A percentile compares a stretch with the other conserved stretches of the same genome.
Evolutionary conservation across 2,888 invertebrate species (phyloP).

Genomic region (Ormyrus nitidulus): DNA sequence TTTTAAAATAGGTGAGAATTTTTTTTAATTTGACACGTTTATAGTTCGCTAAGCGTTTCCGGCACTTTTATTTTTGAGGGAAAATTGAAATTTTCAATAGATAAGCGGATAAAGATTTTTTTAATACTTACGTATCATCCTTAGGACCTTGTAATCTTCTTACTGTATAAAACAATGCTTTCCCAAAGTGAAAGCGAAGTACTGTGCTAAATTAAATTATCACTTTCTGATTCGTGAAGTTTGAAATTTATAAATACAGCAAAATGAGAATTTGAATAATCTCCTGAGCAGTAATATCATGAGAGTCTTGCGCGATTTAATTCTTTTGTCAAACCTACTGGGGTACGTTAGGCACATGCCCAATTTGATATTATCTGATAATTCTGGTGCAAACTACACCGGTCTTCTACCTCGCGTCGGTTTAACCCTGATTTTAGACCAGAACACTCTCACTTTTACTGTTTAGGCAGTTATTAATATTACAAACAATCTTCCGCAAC

Average conservation of each 20-base stretch:
- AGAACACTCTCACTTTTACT: constrained; percentile 23
- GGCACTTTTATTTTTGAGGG: neutral
- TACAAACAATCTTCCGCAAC: too few species aligned
- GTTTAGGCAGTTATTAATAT: too few species aligned
- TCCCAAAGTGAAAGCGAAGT: constrained; percentile 34
- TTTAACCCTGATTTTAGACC: constrained; percentile 19
- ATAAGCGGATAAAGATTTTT: neutral
- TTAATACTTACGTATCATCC: neutral
- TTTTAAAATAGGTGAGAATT: too few species aligned
- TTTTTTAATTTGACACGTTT: constrained; percentile 1
- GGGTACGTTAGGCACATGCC: neutral
- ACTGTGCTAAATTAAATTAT: constrained; percentile 15
- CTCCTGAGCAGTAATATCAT: neutral
- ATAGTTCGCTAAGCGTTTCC: neutral
- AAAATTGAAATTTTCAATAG: neutral
- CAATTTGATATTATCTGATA: constrained; percentile 33
- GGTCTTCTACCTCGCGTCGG: neutral
- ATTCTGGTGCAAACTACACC: constrained; percentile 15
- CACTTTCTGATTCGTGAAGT: neutral
- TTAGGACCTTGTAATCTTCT: constrained; percentile 6
- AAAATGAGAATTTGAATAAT: constrained; percentile 5
- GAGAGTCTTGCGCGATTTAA: too few species aligned
- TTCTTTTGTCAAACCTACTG: too few species aligned
- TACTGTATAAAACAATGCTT: constrained; percentile 7
- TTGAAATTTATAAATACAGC: neutral